Conservation (phyloP, 2,113 vertebrate species). For the Syngnathus typhle region DNA sequence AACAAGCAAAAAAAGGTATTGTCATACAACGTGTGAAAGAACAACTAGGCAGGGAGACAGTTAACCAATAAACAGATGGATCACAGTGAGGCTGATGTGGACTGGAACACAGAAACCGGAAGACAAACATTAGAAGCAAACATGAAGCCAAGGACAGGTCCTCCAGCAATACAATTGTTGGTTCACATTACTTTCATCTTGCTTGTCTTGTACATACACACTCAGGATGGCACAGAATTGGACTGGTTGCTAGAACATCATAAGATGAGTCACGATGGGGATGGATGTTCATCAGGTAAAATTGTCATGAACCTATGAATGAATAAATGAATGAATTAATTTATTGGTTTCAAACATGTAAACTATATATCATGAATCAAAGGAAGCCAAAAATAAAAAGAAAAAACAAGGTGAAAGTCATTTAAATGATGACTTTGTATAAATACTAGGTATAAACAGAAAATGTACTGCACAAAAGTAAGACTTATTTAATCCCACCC, state of each 20-base stretch:
- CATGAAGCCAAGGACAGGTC: neutral
- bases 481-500: too few species aligned
- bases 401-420: too few species aligned
- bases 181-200: neutral
- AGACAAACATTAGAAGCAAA: neutral
- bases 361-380: too few species aligned
- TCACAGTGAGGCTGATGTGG: neutral
- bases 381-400: too few species aligned
- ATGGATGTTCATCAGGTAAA: neutral
- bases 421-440: too few species aligned
- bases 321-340: too few species aligned
- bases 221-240: neutral
- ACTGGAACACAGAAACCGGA: neutral
- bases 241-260: neutral
- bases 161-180: neutral
- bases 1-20: neutral
- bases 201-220: neutral
- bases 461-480: too few species aligned
- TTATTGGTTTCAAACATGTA: too few species aligned
- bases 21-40: neutral
- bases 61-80: neutral
- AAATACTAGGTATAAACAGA: too few species aligned
- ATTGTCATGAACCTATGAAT: neutral
- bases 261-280: neutral
- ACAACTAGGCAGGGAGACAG: neutral